Evolutionary conservation across 2,113 vertebrate genomes (phyloP).

Genomic region (Brachypteracias leptosomus): DNA sequence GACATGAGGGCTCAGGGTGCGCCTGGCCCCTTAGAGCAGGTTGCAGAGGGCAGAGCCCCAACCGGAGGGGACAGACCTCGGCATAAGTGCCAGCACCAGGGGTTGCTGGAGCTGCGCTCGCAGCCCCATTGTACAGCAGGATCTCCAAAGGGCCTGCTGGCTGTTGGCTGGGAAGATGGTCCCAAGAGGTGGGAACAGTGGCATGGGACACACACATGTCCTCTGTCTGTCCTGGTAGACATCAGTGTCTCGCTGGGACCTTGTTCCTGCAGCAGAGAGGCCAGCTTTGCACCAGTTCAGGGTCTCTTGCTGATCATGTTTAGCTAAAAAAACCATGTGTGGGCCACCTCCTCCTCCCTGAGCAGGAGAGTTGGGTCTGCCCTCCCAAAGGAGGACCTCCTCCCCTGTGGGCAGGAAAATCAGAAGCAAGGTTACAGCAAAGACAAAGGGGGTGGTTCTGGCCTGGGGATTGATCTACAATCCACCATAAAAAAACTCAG

Average conservation of each 20-base stretch:
- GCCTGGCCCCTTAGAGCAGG: fast-evolving
- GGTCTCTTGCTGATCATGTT: neutral
- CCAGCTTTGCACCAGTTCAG: neutral
- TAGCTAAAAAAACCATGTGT: neutral
- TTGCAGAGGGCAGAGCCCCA: neutral
- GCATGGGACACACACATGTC: neutral
- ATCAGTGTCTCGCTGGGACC: fast-evolving
- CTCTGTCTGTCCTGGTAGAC: neutral
- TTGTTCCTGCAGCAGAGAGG: neutral
- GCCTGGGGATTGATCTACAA: conserved; percentile 90
- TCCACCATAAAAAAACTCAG: conserved; percentile 70
- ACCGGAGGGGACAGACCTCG: neutral
- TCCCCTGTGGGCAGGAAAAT: neutral
- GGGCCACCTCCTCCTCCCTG: neutral
- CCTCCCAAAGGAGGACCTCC: neutral
- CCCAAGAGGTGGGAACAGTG: neutral
- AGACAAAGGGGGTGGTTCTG: conserved; percentile 50
- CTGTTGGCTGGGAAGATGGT: neutral
- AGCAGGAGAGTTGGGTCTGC: neutral
- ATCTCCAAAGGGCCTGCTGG: neutral
- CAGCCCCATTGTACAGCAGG: neutral
- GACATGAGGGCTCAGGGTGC: fast-evolving
- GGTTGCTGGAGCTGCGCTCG: neutral
- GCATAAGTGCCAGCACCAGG: neutral
- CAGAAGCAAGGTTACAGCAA: conserved; percentile 57